Base-by-base conservation (phyloP, 2,113 vertebrate genomes). In the Triplophysa dalaica region DNA sequence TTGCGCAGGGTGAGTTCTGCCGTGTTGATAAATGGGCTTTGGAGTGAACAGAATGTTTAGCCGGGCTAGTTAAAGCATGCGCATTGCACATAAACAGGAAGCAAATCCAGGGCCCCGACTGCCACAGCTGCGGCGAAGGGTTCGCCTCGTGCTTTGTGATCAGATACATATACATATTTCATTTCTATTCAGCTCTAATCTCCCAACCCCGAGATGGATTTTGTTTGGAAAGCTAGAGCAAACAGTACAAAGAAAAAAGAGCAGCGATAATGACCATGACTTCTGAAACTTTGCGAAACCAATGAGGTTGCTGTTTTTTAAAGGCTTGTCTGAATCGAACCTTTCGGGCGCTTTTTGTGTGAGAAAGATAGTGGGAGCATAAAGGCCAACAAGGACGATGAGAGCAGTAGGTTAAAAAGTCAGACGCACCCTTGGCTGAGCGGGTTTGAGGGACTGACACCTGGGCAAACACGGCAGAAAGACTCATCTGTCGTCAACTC, bases 401-500 rank as follows among this genome's bases (percentile, higher is more conserved):
- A 87, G 89, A 89, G 87, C 72, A 84, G 79, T 78, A 81, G 89
- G 87, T 91, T 66, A 90, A 85, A 88, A 83, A 82, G 89, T 80
- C 83, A 87, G 90, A 90, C 87, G 90, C 87, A 84, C 91, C 92
- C 90, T 79, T 45, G 88, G 85, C 92, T 92, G 92, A 92, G 89
- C 89, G 85, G 90, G 91, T 89, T 88, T 85, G 83, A 88, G 90
- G 86, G 93, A 89, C 86, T 89, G 91, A 93, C 93, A 95, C 94
- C 94, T 94, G 93, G 93, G 90, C 92, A 93, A 95, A 94, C 87
- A 94, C 89, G 88, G 91, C 90, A 88, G 86, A 91, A 67, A 90
- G 87, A 84, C 89, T 90, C 89, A 89, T 93, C 94, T 95, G 93
- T 96, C 94, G 94, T 92, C 91, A 68, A 85, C 90, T 90, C 91